A percentile compares a stretch with the other conserved stretches of the same genome.
Conservation (phyloP, 2,113 vertebrate species). For the Neomonachus schauinslandi region DNA sequence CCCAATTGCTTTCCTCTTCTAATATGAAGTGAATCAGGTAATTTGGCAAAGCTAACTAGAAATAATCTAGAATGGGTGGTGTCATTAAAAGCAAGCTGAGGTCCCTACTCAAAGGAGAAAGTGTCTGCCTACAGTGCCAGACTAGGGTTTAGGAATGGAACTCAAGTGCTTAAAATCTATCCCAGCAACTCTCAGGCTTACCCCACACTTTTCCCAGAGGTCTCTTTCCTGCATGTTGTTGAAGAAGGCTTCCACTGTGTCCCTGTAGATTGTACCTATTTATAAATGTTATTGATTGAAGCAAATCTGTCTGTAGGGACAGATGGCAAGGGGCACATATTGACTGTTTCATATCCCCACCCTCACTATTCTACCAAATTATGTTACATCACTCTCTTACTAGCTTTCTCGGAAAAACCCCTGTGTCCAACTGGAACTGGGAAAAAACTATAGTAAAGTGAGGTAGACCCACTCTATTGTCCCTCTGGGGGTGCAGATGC, state of each 20-base stretch:
- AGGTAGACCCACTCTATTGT: neutral
- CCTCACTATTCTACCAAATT: neutral
- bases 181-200: neutral
- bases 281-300: neutral
- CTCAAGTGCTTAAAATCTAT: neutral
- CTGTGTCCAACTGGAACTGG: neutral
- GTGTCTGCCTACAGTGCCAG: neutral
- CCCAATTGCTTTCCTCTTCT: neutral
- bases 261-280: neutral
- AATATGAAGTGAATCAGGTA: neutral
- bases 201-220: neutral
- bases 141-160: neutral
- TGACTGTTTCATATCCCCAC: neutral
- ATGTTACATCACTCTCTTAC: neutral
- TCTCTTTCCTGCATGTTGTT: neutral
- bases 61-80: neutral
- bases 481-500: neutral
- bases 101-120: neutral
- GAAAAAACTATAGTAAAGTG: neutral
- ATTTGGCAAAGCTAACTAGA: neutral
- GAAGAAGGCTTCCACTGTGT: neutral
- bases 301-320: neutral
- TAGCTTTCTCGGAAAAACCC: neutral
- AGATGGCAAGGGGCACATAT: neutral
- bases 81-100: neutral